Percentiles rank a stretch among this genome's conserved stretches.
These are phyloP conservation scores for Xiphophorus hellerii DNA, from an alignment of 2,113 vertebrate species.

Conservation along the genomic window DNA sequence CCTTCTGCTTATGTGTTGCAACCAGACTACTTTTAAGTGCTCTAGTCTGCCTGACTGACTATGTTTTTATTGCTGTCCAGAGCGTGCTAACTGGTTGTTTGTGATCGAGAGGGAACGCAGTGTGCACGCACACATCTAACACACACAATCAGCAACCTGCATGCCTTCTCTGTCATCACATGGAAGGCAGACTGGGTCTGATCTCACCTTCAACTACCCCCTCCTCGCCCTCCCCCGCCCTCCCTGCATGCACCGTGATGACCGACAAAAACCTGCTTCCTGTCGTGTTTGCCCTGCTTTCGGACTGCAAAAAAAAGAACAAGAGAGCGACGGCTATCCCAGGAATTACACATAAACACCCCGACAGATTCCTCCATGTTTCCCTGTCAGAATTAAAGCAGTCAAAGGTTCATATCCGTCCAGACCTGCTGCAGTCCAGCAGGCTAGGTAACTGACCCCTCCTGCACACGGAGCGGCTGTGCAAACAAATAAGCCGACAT, in stretches of 20 bases:
- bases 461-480: conserved; percentile 46
- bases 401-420: conserved; percentile 61
- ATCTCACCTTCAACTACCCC: conserved; percentile 27
- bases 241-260: conserved; percentile 16
- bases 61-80: conserved; percentile 62
- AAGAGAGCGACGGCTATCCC: conserved; percentile 38
- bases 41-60: conserved; percentile 43
- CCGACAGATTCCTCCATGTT: conserved; percentile 34
- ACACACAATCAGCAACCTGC: conserved; percentile 63
- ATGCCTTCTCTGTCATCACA: conserved; percentile 63
- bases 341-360: conserved; percentile 40
- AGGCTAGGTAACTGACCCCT: conserved; percentile 12
- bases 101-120: conserved; percentile 35
- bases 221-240: not conserved
- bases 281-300: conserved; percentile 29
- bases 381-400: conserved; percentile 46
- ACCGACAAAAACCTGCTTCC: conserved; percentile 56
- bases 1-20: conserved; percentile 36
- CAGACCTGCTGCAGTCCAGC: conserved; percentile 48
- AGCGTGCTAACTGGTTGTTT: conserved; percentile 50
- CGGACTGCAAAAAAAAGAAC: conserved; percentile 16
- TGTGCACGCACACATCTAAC: conserved; percentile 37
- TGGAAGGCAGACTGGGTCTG: conserved; percentile 56
- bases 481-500: conserved; percentile 64
- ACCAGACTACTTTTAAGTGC: conserved; percentile 51